Percentiles rank a stretch among this genome's conserved stretches.
Conservation (phyloP, 2,888 invertebrate species). For the Mesorhabditis spiculigera region DNA sequence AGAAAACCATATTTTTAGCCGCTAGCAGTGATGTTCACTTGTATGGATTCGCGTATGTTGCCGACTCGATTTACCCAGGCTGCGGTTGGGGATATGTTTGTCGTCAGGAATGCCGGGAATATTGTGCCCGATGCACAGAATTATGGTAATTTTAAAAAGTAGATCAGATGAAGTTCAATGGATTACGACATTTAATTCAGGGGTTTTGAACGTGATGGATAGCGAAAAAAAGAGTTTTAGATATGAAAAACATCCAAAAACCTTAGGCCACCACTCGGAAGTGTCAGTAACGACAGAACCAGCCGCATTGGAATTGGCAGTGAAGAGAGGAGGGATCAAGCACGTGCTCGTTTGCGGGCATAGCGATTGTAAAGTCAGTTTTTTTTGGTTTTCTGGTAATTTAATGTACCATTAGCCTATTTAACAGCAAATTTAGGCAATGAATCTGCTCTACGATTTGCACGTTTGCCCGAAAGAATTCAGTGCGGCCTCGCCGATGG, state of each 20-base stretch:
- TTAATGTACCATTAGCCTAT: too few species aligned
- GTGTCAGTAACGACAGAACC: slow-evolving; percentile 83
- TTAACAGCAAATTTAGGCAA: slow-evolving; percentile 67
- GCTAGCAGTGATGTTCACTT: slow-evolving; percentile 91
- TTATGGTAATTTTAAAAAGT: slow-evolving; percentile 64
- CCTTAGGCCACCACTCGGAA: slow-evolving; percentile 34
- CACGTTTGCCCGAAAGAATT: slow-evolving; percentile 65
- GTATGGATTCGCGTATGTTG: slow-evolving; percentile 95
- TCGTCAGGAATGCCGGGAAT: slow-evolving; percentile 92
- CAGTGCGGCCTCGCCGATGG: slow-evolving; percentile 70
- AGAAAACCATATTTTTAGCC: slow-evolving; percentile 69
- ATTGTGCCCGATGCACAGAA: slow-evolving; percentile 86
- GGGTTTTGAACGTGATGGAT: too few species aligned
- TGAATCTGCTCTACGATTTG: slow-evolving; percentile 81
- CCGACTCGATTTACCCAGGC: slow-evolving; percentile 88
- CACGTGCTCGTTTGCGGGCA: slow-evolving; percentile 94
- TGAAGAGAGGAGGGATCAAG: slow-evolving; percentile 66
- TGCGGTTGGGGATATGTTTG: slow-evolving; percentile 93
- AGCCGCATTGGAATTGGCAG: slow-evolving; percentile 87
- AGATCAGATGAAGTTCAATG: too few species aligned
- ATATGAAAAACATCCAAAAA: too few species aligned
- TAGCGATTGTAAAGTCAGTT: slow-evolving; percentile 80
- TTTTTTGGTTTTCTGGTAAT: background rate
- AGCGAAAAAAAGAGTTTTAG: too few species aligned
- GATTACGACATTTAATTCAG: too few species aligned